Evolutionary conservation across 2,797 vertebrate genomes (phyloP), one percentile per base, ranked within the genome.

Genomic region (Periophthalmus magnuspinnatus): DNA sequence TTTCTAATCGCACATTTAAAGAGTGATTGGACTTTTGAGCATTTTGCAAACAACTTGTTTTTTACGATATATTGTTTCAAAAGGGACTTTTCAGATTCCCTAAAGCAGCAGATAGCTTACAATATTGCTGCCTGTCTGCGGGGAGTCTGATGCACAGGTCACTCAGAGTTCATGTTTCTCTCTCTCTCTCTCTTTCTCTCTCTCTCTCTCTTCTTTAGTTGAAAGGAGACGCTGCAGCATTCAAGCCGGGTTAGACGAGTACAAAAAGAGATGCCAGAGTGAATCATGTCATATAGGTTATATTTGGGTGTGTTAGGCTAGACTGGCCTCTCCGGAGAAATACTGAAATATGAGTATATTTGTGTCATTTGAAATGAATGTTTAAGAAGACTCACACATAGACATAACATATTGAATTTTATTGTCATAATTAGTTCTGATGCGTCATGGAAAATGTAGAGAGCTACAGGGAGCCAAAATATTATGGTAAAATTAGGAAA

Each of bases 241-340:
- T 88, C 80, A 88, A 89, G 89, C 81, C 74, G 78, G 68, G 69
- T 86, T 90, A 85, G 74, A 73, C 74, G 14, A 41, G 84, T 76
- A 91, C 83, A 92, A 90, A 91, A 88, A 89, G 81, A 81, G 74
- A 86, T 80, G 91, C 90, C 91, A 91, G 71, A 72, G 75, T 69
- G 64, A 71, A 92, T 93, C 86, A 79, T 81, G 79, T 92, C 89
- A 91, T 64, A 48, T 19, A 72, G 72, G 28, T 66, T 63, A 67
- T 77, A 66, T 81, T 82, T 81, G 85, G 70, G 80, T 81, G 79
- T 86, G 38, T 11, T 45, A 45, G 3, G 13, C 14, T 75, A 71
- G 68, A 72, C 64, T 50, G 57, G 67, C 72, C 69, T 68, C 68
- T 72, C 67, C 62, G 71, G 55, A 71, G 55, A 66, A 72, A 67